These are phyloP conservation scores for Erpobdella octoculata DNA, from an alignment of 2,888 invertebrate genomes.

Conservation along the genomic window DNA sequence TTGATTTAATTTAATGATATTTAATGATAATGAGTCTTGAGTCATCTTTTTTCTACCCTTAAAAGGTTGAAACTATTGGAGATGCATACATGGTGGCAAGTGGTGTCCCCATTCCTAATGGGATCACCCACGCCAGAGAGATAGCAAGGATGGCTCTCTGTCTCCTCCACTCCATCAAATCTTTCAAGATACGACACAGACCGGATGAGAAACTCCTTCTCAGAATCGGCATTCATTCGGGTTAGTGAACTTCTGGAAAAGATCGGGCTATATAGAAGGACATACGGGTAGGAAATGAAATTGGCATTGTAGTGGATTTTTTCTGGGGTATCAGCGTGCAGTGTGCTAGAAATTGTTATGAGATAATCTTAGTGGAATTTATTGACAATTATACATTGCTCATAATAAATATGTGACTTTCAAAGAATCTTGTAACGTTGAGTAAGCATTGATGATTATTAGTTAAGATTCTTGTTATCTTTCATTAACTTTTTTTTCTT, in stretches of 20 bases:
- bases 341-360: too few species aligned
- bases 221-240: not conserved
- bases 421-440: not conserved
- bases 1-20: too few species aligned
- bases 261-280: not conserved
- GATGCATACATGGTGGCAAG: not conserved
- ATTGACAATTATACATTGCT: not conserved
- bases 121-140: slow-evolving; percentile 1
- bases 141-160: not conserved
- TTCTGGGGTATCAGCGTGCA: too few species aligned
- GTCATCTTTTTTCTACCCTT: too few species aligned
- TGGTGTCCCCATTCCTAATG: not conserved
- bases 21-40: too few species aligned
- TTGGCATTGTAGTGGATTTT: too few species aligned
- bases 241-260: not conserved
- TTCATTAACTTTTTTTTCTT: too few species aligned
- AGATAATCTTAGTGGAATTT: too few species aligned
- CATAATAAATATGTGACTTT: not conserved
- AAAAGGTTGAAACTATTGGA: not conserved
- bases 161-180: not conserved
- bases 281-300: not conserved
- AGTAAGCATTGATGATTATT: too few species aligned
- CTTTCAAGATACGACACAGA: not conserved
- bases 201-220: not conserved
- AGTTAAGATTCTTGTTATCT: too few species aligned